Conservation (phyloP, 2,113 vertebrate genomes). For the Erinaceus europaeus region DNA sequence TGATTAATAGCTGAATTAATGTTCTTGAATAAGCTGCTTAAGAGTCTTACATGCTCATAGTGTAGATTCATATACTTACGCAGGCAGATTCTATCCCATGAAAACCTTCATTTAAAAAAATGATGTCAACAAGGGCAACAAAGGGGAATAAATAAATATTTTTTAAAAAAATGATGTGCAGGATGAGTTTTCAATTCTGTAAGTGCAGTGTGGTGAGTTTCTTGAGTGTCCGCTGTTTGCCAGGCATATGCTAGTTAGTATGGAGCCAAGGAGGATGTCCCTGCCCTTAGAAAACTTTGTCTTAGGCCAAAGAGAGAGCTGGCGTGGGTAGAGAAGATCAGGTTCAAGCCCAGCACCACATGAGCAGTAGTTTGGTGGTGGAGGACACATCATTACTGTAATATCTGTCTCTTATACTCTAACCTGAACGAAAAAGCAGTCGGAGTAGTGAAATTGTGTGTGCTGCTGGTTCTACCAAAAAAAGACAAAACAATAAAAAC, state of each 20-base stretch:
- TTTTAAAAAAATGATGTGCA: too few relatives aligned
- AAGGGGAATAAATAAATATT: too few relatives aligned
- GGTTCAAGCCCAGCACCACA: too few relatives aligned
- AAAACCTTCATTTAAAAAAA: background rate
- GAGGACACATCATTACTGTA: too few relatives aligned
- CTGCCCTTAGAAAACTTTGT: background rate
- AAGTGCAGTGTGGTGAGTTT: background rate
- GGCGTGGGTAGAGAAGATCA: too few relatives aligned
- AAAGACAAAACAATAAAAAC: too few relatives aligned
- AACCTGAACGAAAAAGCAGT: too few relatives aligned
- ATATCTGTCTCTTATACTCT: too few relatives aligned
- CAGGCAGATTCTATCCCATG: background rate
- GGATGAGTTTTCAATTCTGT: background rate
- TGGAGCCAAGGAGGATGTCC: background rate
- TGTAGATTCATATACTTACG: background rate
- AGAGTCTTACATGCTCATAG: background rate
- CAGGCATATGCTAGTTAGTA: background rate
- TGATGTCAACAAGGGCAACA: background rate
- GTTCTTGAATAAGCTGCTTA: background rate
- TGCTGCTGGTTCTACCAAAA: too few relatives aligned
- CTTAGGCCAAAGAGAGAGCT: too few relatives aligned
- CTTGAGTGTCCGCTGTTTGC: background rate
- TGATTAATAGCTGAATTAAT: slow-evolving; percentile 5
- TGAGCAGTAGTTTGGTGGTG: too few relatives aligned
- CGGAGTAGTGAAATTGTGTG: too few relatives aligned